Evolutionary conservation across 2,888 invertebrate genomes (phyloP).

Genomic region (Apodemia duryi): DNA sequence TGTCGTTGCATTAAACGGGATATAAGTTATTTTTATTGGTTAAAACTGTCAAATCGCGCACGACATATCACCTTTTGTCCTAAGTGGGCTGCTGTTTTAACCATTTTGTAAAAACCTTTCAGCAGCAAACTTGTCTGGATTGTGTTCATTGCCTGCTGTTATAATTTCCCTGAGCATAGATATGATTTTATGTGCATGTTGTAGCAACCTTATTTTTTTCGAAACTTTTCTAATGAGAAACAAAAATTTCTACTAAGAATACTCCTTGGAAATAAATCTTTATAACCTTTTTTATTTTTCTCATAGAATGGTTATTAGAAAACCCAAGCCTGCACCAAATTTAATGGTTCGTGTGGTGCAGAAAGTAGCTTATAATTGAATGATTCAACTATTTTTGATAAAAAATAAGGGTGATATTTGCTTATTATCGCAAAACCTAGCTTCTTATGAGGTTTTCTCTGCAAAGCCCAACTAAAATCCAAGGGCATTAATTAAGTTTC

Average conservation of each 20-base stretch:
- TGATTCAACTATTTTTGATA: conserved; percentile 69
- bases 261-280: background rate
- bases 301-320: conserved; percentile 35
- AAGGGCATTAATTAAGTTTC: conserved; percentile 4
- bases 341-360: conserved; percentile 57
- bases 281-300: conserved; percentile 5
- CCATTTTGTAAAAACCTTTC: background rate
- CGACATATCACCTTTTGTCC: too few species aligned
- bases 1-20: too few species aligned
- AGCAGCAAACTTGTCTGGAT: background rate
- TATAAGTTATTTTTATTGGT: too few species aligned
- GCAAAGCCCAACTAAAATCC: background rate
- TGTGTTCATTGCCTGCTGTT: background rate
- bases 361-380: conserved; percentile 69
- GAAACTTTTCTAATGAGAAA: conserved; percentile 7
- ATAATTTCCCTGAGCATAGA: background rate
- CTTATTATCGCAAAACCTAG: conserved; percentile 10
- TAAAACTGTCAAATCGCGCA: too few species aligned
- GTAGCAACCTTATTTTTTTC: conserved; percentile 16
- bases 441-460: background rate
- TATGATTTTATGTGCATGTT: conserved; percentile 5
- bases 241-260: background rate
- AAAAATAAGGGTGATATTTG: conserved; percentile 9
- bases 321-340: conserved; percentile 66
- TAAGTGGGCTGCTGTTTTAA: too few species aligned